phyloP scores from a whole-genome alignment of 2,888 invertebrate species.

The Didymodactylos carnosus region DNA sequence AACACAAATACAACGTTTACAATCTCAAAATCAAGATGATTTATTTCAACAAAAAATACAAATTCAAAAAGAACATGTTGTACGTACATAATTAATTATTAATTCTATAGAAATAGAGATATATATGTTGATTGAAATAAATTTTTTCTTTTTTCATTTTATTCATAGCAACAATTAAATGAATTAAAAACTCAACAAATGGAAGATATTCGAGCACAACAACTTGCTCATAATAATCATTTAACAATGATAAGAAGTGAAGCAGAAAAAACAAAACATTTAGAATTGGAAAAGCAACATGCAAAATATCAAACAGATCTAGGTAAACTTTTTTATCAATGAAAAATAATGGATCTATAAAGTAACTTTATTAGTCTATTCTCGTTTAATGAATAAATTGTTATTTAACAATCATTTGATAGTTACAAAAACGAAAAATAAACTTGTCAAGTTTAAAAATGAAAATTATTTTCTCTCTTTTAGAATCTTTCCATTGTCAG shows the following conservation, averaged over 20 bases:
- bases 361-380: no score
- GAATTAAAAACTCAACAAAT: constrained; percentile 21
- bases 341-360: neutral
- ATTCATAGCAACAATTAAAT: neutral
- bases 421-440: no score
- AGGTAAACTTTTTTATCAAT: constrained; percentile 17
- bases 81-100: neutral
- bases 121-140: no score
- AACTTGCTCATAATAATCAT: constrained; percentile 25
- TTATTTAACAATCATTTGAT: no score
- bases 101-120: neutral
- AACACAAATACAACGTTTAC: neutral
- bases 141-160: no score
- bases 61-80: neutral
- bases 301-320: constrained; percentile 19
- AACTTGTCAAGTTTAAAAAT: no score
- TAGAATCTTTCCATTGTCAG: no score
- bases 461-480: no score
- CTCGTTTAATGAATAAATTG: no score
- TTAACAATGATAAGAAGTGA: constrained; percentile 17
- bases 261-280: neutral
- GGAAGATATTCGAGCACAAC: constrained; percentile 25
- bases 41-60: neutral
- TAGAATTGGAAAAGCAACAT: constrained; percentile 20
- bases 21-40: neutral